phyloP scores from a whole-genome alignment of 2,113 vertebrate genomes.

The human region DNA sequence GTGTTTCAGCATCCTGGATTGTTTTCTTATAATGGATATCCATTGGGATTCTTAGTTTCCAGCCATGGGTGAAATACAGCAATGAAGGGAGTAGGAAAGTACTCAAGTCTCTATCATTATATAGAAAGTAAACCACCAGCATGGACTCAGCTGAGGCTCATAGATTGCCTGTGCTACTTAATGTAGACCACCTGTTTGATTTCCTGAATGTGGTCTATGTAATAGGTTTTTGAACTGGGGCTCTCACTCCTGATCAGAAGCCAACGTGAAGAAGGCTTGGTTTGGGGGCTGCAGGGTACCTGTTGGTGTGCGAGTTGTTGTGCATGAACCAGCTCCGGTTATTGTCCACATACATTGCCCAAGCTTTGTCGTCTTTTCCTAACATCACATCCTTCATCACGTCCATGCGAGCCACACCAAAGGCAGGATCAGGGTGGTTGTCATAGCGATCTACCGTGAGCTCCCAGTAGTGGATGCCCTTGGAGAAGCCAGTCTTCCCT shows the following conservation, averaged over 20 bases:
- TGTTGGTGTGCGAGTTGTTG: conserved; percentile 99
- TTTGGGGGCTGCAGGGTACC: conserved; percentile 83
- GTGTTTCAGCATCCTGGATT: neutral
- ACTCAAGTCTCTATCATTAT: neutral
- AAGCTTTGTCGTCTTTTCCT: conserved; percentile 99
- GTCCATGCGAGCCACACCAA: conserved; percentile 93
- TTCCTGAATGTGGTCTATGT: neutral
- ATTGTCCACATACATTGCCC: conserved; percentile 99
- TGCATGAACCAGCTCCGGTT: conserved; percentile 99
- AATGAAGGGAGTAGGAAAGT: neutral
- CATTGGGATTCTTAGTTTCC: neutral
- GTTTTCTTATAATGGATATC: neutral
- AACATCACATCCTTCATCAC: conserved; percentile 98
- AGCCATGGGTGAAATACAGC: neutral
- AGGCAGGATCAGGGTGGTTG: conserved; percentile 98
- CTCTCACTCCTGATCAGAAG: neutral
- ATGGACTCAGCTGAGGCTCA: neutral
- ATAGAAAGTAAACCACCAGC: neutral
- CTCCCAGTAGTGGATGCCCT: conserved; percentile 98
- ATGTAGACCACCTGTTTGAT: neutral
- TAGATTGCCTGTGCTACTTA: neutral
- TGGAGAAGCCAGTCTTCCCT: conserved; percentile 95
- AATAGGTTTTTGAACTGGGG: neutral
- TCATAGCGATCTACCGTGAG: conserved; percentile 97
- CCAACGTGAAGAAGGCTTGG: conserved; percentile 52